A percentile compares a stretch with the other conserved stretches of the same genome.
Evolutionary conservation across 2,797 vertebrate species (phyloP).

Genomic region (Euthynnus affinis): DNA sequence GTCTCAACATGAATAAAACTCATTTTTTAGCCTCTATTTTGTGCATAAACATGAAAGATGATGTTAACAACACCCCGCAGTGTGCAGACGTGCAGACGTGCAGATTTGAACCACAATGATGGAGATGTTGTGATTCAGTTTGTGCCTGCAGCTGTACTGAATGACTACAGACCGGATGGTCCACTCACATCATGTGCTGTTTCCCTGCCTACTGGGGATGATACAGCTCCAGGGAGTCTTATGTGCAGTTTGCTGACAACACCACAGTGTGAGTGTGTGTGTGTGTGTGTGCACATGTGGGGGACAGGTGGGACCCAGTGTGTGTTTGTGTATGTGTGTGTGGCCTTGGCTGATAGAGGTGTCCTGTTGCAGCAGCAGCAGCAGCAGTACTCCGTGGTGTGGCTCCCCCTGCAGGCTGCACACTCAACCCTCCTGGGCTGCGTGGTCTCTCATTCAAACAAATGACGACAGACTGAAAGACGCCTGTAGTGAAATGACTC

Average conservation of each 20-base stretch:
- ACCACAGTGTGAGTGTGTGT: background rate
- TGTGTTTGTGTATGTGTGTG: constrained; percentile 57
- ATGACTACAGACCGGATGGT: background rate
- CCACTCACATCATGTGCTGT: constrained; percentile 31
- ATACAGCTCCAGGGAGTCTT: constrained; percentile 45
- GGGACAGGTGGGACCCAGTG: constrained; percentile 58
- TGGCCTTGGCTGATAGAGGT: constrained; percentile 71
- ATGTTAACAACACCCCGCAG: background rate
- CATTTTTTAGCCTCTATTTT: background rate
- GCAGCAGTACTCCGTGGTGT: background rate
- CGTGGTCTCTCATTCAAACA: constrained; percentile 1
- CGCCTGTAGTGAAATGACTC: constrained; percentile 4
- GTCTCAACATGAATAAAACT: no score
- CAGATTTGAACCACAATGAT: constrained; percentile 2
- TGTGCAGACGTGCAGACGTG: constrained; percentile 24
- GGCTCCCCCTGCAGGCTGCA: constrained; percentile 60
- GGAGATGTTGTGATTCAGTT: constrained; percentile 32
- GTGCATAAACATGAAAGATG: background rate
- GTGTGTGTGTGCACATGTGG: background rate
- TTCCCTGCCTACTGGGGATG: constrained; percentile 25
- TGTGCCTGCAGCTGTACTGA: constrained; percentile 39
- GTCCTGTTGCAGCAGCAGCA: constrained; percentile 57
- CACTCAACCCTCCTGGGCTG: rapidly evolving
- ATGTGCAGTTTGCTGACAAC: constrained; percentile 62
- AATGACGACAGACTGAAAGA: background rate